Evolutionary conservation across 2,113 vertebrate species (phyloP), one percentile per base, ranked within the genome.

Genomic region (Centrocercus urophasianus): DNA sequence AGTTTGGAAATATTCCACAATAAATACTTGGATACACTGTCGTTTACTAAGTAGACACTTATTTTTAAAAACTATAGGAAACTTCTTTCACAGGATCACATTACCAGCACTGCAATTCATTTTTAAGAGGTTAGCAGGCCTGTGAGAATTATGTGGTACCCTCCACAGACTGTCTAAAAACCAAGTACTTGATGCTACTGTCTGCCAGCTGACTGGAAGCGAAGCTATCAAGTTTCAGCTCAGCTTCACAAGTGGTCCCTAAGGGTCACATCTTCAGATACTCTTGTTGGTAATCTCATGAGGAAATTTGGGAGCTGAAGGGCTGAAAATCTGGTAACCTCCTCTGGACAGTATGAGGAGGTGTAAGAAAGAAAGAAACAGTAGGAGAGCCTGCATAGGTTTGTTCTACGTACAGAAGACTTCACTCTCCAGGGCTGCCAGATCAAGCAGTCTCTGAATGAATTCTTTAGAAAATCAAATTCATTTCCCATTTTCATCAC

Each of bases 281-380:
- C 13, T 77, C 88, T 93, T 94, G 88, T 91, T 93, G 48, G 70
- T 56, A 95, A 93, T 93, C 77, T 85, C 93, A 93, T 82, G 91
- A 91, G 93, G 91, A 95, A 96, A 94, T 92, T 8, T 90, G 87
- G 90, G 84, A 89, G 75, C 50, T 88, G 90, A 89, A 95, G 78
- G 48, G 86, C 83, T 92, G 64, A 47, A 89, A 79, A 64, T 57
- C 45, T 64, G 50, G 5, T 32, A 81, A 71, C 50, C 4, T 56
- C 56, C 72, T 67, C 72, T 93, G 43, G n/a, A 83, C 27, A 91
- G 16, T 40, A 16, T 48, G 27, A 34, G 11, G 18, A 80, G 20
- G 5, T 15, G 2, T 63, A 66, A 83, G 56, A 85, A 66, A 43
- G 32, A 74, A 74, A 60, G 19, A 32, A 43, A 24, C 42, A 75